Evolutionary conservation across 1,140 invertebrate genomes (phyloP), one percentile per base, ranked within the genome.

Genomic region (Tetramorium simillimum): DNA sequence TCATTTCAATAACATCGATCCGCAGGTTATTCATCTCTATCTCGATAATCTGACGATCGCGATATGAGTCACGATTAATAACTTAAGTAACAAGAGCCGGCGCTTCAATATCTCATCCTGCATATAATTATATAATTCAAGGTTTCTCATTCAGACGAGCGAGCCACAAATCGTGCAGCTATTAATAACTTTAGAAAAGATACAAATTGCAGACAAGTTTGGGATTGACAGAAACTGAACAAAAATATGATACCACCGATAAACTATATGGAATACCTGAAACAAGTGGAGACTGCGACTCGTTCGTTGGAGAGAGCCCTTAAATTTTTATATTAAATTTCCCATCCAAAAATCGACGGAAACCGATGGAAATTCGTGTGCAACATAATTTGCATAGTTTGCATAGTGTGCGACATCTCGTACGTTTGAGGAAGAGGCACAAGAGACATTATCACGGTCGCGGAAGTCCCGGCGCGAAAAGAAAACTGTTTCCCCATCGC

Each of bases 1-100:
- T 75, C 53, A 56, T 84, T 84, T 84, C 80, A 75, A 84, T 75
- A 84, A 75, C 43, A 46, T 84, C 80, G 53, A 84, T 73, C 67
- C 67, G 69, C 67, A 24, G 18, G 69, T 75, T 84, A 75, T 84
- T 84, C 40, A 73, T 72, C 24, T 37, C 40, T 10, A 72, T 73
- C 69, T 49, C 53, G 69, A 84, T 60, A 84, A 84, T 75, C 69
- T 33, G 14, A 40, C 80, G 24, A 84, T 84, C 69, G 80, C 69
- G 18, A 84, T 73, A 14, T 14, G 53, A 73, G 53, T 82, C 18
- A 49, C 53, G 40, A 84, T 84, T 84, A 60, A 84, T 75, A 84
- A 84, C 69, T 84, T 21, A 60, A 84, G 56, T 28, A 73, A 73
- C 37, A 21, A 46, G 18, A 46, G 69, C 40, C 53, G 40, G 56